Evolutionary conservation across 2,113 vertebrate species (phyloP), one percentile per base, ranked within the genome.

Genomic region (Ciconia stormi): DNA sequence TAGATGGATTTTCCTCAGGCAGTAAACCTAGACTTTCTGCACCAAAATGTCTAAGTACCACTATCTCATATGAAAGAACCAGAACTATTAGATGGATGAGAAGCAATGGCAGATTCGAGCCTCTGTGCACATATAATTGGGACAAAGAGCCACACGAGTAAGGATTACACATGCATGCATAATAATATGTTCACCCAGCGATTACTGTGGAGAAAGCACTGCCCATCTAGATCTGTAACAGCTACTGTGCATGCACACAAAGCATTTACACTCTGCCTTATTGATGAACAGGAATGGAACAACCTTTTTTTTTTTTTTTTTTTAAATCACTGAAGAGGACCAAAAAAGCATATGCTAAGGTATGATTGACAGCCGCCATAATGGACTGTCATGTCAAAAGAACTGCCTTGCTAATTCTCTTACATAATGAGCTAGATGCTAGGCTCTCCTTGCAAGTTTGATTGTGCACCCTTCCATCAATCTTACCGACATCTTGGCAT

Each of bases 331-430:
- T 42, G 76, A 94, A 96, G 86, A 80, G 62, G 88, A 95, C 87
- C 55, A 88, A 93, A 95, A 95, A 96, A 96, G 93, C 96, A 94
- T 95, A 96, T 97, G 96, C 86, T 95, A 81, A 96, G 93, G 90
- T 95, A 95, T 98, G 97, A 97, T 91, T 97, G 97, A 97, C 96
- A 97, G 96, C 96, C 4, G 97, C 97, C 96, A 97, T 97, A 97
- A 98, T 96, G 96, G 97, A 97, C 93, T 97, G 97, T 97, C 97
- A 97, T 90, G 95, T 97, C 97, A 97, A 95, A 96, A 96, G 96
- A 96, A 78, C 91, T 96, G 97, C 95, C 96, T 95, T 96, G 96
- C 95, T 97, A 98, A 97, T 96, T 97, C 95, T 91, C 95, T 96
- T 93, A 96, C 93, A 96, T 97, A 97, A 97, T 97, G 97, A 97